Conservation (phyloP, 2,113 vertebrate species). For the Harpagus bidentatus region DNA sequence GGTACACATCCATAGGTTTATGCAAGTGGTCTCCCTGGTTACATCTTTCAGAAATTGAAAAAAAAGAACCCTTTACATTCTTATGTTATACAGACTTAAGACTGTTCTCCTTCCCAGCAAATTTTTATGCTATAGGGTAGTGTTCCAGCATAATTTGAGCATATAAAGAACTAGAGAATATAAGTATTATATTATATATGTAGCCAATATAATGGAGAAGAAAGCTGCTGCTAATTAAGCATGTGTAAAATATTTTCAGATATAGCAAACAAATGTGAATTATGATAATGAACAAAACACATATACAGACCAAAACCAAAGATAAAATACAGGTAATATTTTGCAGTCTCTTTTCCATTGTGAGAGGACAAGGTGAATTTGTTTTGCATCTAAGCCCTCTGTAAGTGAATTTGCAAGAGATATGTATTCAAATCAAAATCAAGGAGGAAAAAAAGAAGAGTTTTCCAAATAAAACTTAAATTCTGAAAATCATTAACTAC, state of each 20-base stretch:
- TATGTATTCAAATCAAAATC: not conserved
- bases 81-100: not conserved
- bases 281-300: not conserved
- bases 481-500: not conserved
- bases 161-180: not conserved
- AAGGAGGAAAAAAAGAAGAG: not conserved
- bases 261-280: not conserved
- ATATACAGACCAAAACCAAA: not conserved
- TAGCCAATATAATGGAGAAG: not conserved
- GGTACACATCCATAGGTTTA: not conserved
- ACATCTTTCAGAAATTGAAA: not conserved
- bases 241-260: not conserved
- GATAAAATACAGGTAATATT: not conserved
- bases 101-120: not conserved
- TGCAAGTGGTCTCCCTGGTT: not conserved
- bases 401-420: not conserved
- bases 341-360: not conserved
- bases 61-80: fast-evolving
- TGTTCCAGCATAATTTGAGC: not conserved
- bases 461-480: not conserved
- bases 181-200: not conserved
- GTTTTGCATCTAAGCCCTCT: not conserved
- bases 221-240: not conserved
- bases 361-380: not conserved
- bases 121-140: not conserved